phyloP scores from a whole-genome alignment of 2,797 vertebrate genomes.

The Myripristis murdjan region DNA sequence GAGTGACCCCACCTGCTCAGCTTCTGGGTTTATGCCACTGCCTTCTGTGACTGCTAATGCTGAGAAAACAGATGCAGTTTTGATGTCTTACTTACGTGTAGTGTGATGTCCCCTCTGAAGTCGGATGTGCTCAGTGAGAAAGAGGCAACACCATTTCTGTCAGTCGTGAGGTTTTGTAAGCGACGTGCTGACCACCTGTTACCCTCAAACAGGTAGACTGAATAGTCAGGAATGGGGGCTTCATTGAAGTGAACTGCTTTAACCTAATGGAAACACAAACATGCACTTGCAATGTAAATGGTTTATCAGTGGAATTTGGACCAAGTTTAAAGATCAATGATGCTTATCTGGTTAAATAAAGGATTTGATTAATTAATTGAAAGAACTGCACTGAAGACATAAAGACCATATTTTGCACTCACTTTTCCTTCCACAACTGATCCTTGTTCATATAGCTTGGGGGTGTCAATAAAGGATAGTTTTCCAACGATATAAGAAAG shows the following conservation, averaged over 20 bases:
- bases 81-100: constrained; percentile 54
- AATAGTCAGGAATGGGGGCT: constrained; percentile 57
- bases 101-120: not conserved
- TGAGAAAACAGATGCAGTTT: not conserved
- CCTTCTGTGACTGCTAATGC: not conserved
- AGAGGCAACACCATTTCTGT: constrained; percentile 65
- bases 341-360: too few relatives aligned
- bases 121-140: constrained; percentile 66
- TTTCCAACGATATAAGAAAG: constrained; percentile 67
- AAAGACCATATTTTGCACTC: constrained; percentile 1
- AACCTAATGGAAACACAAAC: constrained; percentile 63
- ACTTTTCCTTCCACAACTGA: constrained; percentile 73
- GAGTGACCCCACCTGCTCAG: too few relatives aligned
- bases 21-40: too few relatives aligned
- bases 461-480: constrained; percentile 70
- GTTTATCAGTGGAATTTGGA: not conserved
- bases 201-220: constrained; percentile 66
- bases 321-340: too few relatives aligned
- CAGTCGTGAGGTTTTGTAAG: constrained; percentile 75
- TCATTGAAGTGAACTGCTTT: constrained; percentile 68
- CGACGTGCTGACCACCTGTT: constrained; percentile 1
- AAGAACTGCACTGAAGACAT: not conserved
- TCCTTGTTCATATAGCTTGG: constrained; percentile 60
- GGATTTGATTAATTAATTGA: too few relatives aligned
- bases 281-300: not conserved